Evolutionary conservation across 2,797 vertebrate species (phyloP), one percentile per base, ranked within the genome.

Genomic region (Gymnothorax reevesii): DNA sequence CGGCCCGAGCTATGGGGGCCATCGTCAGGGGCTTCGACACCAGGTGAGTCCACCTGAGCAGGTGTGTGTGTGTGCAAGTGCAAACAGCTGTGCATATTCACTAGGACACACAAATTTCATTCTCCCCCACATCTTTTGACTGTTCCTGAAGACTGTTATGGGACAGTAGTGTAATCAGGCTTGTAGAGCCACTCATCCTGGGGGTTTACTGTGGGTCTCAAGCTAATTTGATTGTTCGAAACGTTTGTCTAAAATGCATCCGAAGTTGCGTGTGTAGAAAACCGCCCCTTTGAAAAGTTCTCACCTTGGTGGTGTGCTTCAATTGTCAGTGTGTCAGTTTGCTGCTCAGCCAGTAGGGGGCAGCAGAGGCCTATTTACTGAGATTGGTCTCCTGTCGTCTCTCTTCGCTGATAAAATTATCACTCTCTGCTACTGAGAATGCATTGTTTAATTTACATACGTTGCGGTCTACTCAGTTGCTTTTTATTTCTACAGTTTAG

Each of bases 1-100:
- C 96, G 90, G 97, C 96, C 84, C 97, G 96, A 93, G 96, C 95
- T 0, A 97, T 97, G 95, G 96, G 94, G 91, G 96, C 96, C 90
- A 94, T 96, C n/a, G 96, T 97, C 79, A 90, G 94, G 90, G 95
- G 95, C 83, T 97, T 97, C 94, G 95, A 96, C 89, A 96, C 94
- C 64, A 95, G 95, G 95, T 97, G 60, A 62, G 60, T 62, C 8
- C 13, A 59, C 57, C 62, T 22, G 62, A 22, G 22, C 62, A 5
- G 17, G 62, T 64, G 62, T 13, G 59, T 60, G 12, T 60, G 59
- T 60, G n/a, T n/a, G n/a, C n/a, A n/a, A n/a, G n/a, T n/a, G n/a
- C n/a, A 42, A 42, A 42, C 33, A 42, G 33, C 33, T 42, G 33
- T 2, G 33, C 33, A 42, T 42, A 42, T 42, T 42, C 33, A 42